Conservation (phyloP, 1,140 invertebrate species). For the Drosophila lowei region DNA sequence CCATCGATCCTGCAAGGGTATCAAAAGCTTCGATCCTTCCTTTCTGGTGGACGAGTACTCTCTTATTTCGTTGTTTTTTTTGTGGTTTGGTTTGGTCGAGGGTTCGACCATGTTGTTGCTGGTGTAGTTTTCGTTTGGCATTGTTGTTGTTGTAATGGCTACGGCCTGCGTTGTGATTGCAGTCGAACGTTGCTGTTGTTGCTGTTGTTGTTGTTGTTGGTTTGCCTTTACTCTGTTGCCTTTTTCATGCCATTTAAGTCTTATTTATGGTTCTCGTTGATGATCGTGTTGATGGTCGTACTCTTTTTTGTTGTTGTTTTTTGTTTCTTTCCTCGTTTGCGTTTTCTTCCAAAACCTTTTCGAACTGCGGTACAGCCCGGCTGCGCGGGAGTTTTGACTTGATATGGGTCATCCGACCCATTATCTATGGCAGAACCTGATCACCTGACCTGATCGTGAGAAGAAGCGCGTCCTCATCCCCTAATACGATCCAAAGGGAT, state of each 20-base stretch:
- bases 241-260: conserved; percentile 79
- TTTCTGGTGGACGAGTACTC: conserved; percentile 31
- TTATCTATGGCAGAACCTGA: conserved; percentile 18
- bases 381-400: conserved; percentile 55
- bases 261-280: conserved; percentile 80
- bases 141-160: conserved; percentile 58
- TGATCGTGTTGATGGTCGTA: conserved; percentile 79
- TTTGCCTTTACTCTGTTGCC: conserved; percentile 36
- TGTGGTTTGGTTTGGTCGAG: conserved; percentile 41
- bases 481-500: conserved; percentile 1
- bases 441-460: conserved; percentile 21
- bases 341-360: conserved; percentile 47
- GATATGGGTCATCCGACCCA: conserved; percentile 31
- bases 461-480: conserved; percentile 38
- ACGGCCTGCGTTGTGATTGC: conserved; percentile 73
- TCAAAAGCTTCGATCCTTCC: background rate
- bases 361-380: conserved; percentile 40
- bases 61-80: conserved; percentile 42
- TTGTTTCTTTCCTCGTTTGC: conserved; percentile 25
- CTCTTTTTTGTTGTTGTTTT: conserved; percentile 59
- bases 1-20: too few relatives aligned
- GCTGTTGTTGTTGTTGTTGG: conserved; percentile 26
- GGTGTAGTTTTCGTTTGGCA: background rate
- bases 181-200: conserved; percentile 28
- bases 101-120: conserved; percentile 21